phyloP scores from a whole-genome alignment of 2,113 vertebrate species.

The Tetraodon nigroviridis region DNA sequence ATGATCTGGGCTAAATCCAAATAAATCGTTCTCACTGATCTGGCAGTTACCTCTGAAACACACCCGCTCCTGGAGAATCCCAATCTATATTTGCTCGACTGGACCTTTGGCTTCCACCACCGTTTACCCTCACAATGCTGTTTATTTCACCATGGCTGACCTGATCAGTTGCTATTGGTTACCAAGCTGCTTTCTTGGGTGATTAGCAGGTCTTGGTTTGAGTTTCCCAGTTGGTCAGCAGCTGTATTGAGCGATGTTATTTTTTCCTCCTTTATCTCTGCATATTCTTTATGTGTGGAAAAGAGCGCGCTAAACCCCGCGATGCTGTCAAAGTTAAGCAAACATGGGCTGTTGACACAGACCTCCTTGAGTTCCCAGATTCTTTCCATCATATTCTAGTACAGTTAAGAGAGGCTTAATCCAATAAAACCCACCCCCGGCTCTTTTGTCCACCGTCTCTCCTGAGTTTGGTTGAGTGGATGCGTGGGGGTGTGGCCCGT shows the following conservation, averaged over 20 bases:
- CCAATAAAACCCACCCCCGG: slow-evolving; percentile 58
- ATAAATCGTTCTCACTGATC: background rate
- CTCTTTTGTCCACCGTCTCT: slow-evolving; percentile 41
- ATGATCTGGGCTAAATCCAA: too few species aligned
- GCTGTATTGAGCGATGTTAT: slow-evolving; percentile 22
- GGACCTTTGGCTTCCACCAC: slow-evolving; percentile 18
- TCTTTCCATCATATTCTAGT: slow-evolving; percentile 55
- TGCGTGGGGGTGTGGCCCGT: background rate
- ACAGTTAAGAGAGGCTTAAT: slow-evolving; percentile 67
- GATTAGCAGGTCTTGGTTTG: slow-evolving; percentile 27
- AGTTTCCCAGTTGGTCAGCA: slow-evolving; percentile 29
- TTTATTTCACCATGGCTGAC: slow-evolving; percentile 31
- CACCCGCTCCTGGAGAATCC: slow-evolving; percentile 8
- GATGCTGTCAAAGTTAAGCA: slow-evolving; percentile 56
- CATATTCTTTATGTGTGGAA: slow-evolving; percentile 32
- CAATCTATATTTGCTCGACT: slow-evolving; percentile 29
- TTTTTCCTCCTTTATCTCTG: slow-evolving; percentile 11
- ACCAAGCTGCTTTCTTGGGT: slow-evolving; percentile 28
- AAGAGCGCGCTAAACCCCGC: slow-evolving; percentile 35
- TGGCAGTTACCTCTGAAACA: background rate
- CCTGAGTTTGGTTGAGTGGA: slow-evolving; percentile 30
- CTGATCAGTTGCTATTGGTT: slow-evolving; percentile 27
- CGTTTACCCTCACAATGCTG: slow-evolving; percentile 13
- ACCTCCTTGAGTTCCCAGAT: slow-evolving; percentile 55
- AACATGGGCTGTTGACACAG: slow-evolving; percentile 63